These are phyloP conservation scores for Agrotis puta DNA, from an alignment of 2,888 invertebrate genomes.

Conservation along the genomic window DNA sequence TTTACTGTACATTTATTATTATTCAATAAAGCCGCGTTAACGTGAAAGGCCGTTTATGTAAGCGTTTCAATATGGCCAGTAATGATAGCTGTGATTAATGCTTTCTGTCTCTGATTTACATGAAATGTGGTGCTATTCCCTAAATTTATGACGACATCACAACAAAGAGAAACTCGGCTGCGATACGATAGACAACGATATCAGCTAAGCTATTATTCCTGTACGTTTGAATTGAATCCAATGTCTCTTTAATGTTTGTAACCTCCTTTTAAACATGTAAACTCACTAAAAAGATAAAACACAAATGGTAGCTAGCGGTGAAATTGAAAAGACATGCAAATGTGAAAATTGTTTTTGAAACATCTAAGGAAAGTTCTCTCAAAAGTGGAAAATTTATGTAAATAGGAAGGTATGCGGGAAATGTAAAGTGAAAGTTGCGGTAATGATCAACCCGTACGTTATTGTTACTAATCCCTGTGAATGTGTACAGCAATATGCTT, in stretches of 20 bases:
- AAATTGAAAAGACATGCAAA: constrained; percentile 53
- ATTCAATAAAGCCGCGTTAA: constrained; percentile 67
- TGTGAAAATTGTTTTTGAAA: constrained; percentile 52
- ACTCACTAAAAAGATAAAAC: constrained; percentile 29
- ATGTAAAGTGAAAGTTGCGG: constrained; percentile 62
- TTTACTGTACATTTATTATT: constrained; percentile 78
- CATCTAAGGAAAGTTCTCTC: constrained; percentile 53
- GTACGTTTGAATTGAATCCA: constrained; percentile 31
- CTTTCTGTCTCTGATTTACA: constrained; percentile 64
- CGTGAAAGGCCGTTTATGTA: constrained; percentile 47
- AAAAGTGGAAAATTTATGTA: constrained; percentile 55
- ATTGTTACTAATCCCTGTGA: constrained; percentile 67
- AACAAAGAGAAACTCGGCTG: constrained; percentile 71
- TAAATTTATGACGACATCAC: constrained; percentile 76
- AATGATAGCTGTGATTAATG: constrained; percentile 71
- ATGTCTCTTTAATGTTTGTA: constrained; percentile 16
- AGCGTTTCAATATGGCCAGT: constrained; percentile 59
- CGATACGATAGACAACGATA: constrained; percentile 63
- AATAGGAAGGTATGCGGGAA: constrained; percentile 55
- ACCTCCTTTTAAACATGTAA: constrained; percentile 11
- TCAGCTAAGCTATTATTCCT: constrained; percentile 44
- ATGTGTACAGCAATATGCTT: constrained; percentile 62
- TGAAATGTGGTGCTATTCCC: constrained; percentile 75
- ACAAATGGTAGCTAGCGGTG: constrained; percentile 12
- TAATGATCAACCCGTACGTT: constrained; percentile 48